phyloP scores from a whole-genome alignment of 2,797 vertebrate genomes.

The Microchirus variegatus region DNA sequence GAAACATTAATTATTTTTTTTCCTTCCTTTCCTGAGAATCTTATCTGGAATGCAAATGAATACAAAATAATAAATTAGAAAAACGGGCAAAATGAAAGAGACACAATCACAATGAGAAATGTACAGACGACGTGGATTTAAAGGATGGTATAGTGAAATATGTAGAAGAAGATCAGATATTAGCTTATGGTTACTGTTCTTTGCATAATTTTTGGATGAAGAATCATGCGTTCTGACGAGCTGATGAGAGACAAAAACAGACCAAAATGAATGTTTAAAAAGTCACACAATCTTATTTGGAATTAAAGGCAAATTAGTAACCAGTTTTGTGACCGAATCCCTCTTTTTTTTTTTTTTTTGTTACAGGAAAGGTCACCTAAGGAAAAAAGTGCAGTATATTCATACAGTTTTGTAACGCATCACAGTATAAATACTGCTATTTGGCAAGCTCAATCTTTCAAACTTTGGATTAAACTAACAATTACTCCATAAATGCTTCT shows the following conservation, averaged over 20 bases:
- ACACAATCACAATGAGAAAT: slow-evolving; percentile 63
- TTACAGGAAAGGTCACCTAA: slow-evolving; percentile 36
- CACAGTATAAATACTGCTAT: slow-evolving; percentile 54
- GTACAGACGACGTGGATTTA: slow-evolving; percentile 45
- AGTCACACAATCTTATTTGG: slow-evolving; percentile 10
- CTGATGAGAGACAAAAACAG: slow-evolving; percentile 27
- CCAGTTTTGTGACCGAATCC: slow-evolving; percentile 44
- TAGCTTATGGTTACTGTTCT: slow-evolving; percentile 63
- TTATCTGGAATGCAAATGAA: slow-evolving; percentile 91
- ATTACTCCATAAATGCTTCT: slow-evolving; percentile 34
- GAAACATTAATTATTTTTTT: slow-evolving; percentile 48
- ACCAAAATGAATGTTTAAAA: slow-evolving; percentile 14
- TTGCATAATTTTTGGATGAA: slow-evolving; percentile 36
- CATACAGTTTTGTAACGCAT: slow-evolving; percentile 43
- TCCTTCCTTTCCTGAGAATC: slow-evolving; percentile 88
- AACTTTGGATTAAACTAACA: slow-evolving; percentile 62
- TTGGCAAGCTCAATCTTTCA: slow-evolving; percentile 63
- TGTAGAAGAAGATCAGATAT: slow-evolving; percentile 33
- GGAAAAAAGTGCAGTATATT: slow-evolving; percentile 50
- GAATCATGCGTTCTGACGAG: slow-evolving; percentile 33
- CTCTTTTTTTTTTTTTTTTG: slow-evolving; percentile 34
- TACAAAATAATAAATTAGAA: slow-evolving; percentile 84
- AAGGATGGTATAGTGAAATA: slow-evolving; percentile 47
- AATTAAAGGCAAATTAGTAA: slow-evolving; percentile 26
- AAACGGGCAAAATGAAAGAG: slow-evolving; percentile 72